Evolutionary conservation across 1,140 invertebrate species (phyloP), one percentile per base, ranked within the genome.

Genomic region (Diorhabda elongata): DNA sequence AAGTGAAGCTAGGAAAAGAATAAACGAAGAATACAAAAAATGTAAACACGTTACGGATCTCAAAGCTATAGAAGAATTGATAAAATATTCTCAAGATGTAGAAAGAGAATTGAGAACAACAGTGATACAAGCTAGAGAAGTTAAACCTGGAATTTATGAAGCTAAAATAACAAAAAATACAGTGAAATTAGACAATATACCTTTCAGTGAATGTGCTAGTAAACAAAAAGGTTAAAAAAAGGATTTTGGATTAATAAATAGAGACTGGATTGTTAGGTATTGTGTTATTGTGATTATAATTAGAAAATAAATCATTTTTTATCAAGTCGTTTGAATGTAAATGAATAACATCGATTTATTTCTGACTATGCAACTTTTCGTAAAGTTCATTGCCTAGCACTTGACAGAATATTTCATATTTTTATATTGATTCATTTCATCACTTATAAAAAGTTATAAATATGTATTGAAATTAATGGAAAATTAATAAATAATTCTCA

Each of bases 21-120:
- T 91, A 66, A 90, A 90, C 77, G 83, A 86, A 61, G 89, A 89
- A 78, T 90, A 85, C 77, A 82, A 76, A 65, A 90, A 90, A 81
- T 83, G 87, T 73, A 87, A 84, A 80, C 71, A 83, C 75, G 76
- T 89, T 7, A 78, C 77, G 57, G 82, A 90, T 72, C 67, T 74
- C 69, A 78, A 79, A 64, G 73, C 84, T 56, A 87, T 90, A 69
- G 72, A 81, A 71, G 77, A 90, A 88, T 79, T 90, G 76, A 81
- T 90, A 45, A 83, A 86, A 76, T 84, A 85, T 76, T 84, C 85
- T 2, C 82, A 84, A 72, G 86, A 85, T 72, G 85, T 90, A n/a
- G 88, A 90, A 80, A 77, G 78, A 61, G 88, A 90, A 81, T 71
- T 90, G 5, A 84, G 82, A 77, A 88, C 85, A 7, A 86, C 85